Percentiles rank a stretch among this genome's conserved stretches.
Conservation (phyloP, 1,140 invertebrate genomes). For the Contarinia nasturtii region DNA sequence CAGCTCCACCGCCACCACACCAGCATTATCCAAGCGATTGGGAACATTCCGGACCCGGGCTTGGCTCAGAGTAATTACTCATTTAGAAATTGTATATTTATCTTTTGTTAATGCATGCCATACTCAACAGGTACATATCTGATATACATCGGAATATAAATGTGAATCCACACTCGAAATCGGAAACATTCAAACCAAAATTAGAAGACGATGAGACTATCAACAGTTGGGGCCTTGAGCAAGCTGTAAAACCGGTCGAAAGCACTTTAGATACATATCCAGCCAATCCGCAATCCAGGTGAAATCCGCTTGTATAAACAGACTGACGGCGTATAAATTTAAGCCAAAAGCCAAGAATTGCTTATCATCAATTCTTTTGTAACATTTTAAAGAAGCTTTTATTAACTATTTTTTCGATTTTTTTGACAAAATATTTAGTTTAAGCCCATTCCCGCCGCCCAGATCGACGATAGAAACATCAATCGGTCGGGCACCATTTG, state of each 20-base stretch:
- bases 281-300: too few relatives aligned
- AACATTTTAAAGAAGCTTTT: background rate
- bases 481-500: background rate
- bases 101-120: background rate
- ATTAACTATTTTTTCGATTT: too few relatives aligned
- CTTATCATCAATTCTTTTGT: too few relatives aligned
- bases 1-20: slow-evolving; percentile 17
- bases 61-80: slow-evolving; percentile 38
- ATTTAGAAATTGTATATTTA: background rate
- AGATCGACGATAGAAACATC: slow-evolving; percentile 2
- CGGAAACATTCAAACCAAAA: slow-evolving; percentile 28
- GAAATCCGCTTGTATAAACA: slow-evolving; percentile 7
- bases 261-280: too few relatives aligned
- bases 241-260: slow-evolving; percentile 5
- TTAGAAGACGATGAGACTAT: slow-evolving; percentile 31
- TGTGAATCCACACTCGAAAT: slow-evolving; percentile 10
- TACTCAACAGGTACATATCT: slow-evolving; percentile 26
- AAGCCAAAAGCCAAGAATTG: too few relatives aligned
- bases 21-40: slow-evolving; percentile 24
- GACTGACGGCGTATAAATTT: too few relatives aligned
- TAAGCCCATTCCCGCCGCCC: slow-evolving; percentile 5
- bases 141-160: slow-evolving; percentile 35
- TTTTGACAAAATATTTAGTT: background rate
- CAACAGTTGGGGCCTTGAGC: slow-evolving; percentile 30
- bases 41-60: slow-evolving; percentile 33